Evolutionary conservation across 92 coral and sea anemone species (phyloP), one percentile per base, ranked within the genome.

Genomic region (Virgularia gustaviana): DNA sequence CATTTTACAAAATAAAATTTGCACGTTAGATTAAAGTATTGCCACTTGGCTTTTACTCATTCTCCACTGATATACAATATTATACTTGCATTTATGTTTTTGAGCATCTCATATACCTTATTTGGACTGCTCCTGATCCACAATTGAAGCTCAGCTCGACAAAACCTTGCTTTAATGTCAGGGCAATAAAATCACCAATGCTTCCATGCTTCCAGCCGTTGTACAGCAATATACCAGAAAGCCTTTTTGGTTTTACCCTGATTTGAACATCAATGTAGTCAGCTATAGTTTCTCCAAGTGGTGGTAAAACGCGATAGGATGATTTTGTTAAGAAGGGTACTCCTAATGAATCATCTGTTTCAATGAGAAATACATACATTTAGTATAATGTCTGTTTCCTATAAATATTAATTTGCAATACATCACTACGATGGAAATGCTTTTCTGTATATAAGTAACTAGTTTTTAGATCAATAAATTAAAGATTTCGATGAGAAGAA

Each of bases 121-220:
- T 77, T 28, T 60, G 31, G 12, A 72, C 79, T 28, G 79, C 35
- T 0, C 87, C 87, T 28, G 87, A 83, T 5, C 87, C 83, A 64
- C 87, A 83, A 75, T 83, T 75, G 53, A 83, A 83, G 16, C 79
- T 33, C 35, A 83, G 73, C 57, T 83, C 87, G 3, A 71, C 73
- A 10, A 13, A 76, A 68, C 87, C 87, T 19, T 83, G 78, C 53
- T 75, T 66, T 11, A 83, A 35, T 18, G 75, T 49, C 42, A 83
- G 61, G 2, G 87, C 77, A 57, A 83, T 68, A 43, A 83, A 83
- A 65, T 83, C 87, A 35, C 82, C 83, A 60, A 70, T 73, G 33
- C 67, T 77, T 25, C 56, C 51, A 2, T 44, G 47, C 20, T 55
- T 43, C 54, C 65, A 61, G 33, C 83, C 42, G 49, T 83, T 83